Base-by-base conservation (phyloP, 2,113 vertebrate species). In the Nicator chloris region DNA sequence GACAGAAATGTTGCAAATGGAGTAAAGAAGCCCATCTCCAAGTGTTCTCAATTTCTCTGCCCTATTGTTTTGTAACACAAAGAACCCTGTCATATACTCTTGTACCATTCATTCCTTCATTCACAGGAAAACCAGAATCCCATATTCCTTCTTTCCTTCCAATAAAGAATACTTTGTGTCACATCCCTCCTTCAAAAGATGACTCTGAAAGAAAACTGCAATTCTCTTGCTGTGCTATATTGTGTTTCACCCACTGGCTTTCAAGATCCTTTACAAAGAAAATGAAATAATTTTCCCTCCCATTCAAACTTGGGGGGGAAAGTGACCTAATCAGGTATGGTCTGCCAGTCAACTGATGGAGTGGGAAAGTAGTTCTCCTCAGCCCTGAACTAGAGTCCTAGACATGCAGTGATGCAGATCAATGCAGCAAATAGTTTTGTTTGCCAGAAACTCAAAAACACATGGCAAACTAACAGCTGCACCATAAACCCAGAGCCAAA, bases 91-190 rank as follows among this genome's bases (percentile, higher is more conserved):
- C 82, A 92, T 75, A 71, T 51, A 49, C 70, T 87, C 20, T 60
- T 56, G 57, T 45, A 79, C 37, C 53, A 90, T 91, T 95, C 87
- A 91, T 88, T 91, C 50, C 69, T 84, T 91, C 47, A 53, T 31
- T 85, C 87, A 72, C 70, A 85, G 66, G 66, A 95, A 91, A 95
- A 82, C 24, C 37, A 76, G 61, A 95, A 79, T 64, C 57, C 88
- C 44, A 57, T 95, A 76, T 68, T 95, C 93, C 75, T 85, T 90
- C 90, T 85, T 89, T 75, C 64, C 44, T 53, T 76, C 86, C 82
- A 82, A 92, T 92, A 95, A 92, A 86, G 90, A 83, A 86, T 70
- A 95, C 70, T 88, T 94, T 94, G 90, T 88, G 51, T 63, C 68
- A 85, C 73, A 79, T 80, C 63, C 45, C 35, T 93, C 54, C 82